These are phyloP conservation scores for Bombus superbus DNA, from an alignment of 1,140 invertebrate genomes.

Conservation along the genomic window DNA sequence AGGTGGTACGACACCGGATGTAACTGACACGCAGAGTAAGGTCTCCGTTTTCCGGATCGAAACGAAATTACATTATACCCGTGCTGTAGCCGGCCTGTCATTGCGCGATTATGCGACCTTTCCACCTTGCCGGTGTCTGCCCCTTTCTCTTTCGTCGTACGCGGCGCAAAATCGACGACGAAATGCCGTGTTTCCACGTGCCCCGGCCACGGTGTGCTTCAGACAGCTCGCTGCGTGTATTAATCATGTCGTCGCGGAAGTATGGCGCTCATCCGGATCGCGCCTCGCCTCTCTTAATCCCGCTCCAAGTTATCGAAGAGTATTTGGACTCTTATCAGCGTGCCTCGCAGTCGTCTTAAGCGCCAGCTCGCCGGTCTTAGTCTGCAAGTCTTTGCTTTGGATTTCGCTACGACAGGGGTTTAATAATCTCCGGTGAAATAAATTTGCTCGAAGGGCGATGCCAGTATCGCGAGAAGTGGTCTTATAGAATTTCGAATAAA, in stretches of 20 bases:
- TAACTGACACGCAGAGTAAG: slow-evolving; percentile 40
- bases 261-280: slow-evolving; percentile 37
- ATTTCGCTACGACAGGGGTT: background rate
- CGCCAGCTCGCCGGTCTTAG: background rate
- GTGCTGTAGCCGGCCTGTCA: slow-evolving; percentile 35
- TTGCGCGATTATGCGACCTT: slow-evolving; percentile 51
- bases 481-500: background rate
- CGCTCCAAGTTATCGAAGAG: background rate
- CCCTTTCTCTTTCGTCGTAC: background rate
- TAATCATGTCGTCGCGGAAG: slow-evolving; percentile 59
- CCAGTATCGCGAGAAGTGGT: too few relatives aligned
- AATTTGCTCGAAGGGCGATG: background rate
- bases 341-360: background rate
- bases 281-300: background rate
- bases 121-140: background rate
- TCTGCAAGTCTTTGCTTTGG: background rate
- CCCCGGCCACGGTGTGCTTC: slow-evolving; percentile 1
- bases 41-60: slow-evolving; percentile 47
- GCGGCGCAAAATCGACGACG: slow-evolving; percentile 10
- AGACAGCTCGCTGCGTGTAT: slow-evolving; percentile 63
- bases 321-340: background rate
- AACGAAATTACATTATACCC: slow-evolving; percentile 57
- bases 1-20: slow-evolving; percentile 35
- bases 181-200: slow-evolving; percentile 3
- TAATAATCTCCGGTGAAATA: slow-evolving; percentile 5